These are phyloP conservation scores for Platyscapa corneri DNA, from an alignment of 1,140 invertebrate genomes.

Conservation along the genomic window DNA sequence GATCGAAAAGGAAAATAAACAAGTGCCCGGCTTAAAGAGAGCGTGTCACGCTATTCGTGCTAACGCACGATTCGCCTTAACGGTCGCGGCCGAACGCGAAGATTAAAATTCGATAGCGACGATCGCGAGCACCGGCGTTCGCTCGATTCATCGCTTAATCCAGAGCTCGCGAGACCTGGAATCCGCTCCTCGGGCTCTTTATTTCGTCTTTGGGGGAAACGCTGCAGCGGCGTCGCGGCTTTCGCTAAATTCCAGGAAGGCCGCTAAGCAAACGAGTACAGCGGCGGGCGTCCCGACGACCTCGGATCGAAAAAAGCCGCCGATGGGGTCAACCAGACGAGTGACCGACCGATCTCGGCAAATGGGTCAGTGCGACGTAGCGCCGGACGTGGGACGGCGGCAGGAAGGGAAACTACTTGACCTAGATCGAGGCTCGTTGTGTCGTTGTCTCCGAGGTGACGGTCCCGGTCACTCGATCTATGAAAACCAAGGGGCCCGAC, in stretches of 20 bases:
- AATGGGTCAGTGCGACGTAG: slow-evolving; percentile 39
- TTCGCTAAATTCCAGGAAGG: no score
- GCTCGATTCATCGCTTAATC: not conserved
- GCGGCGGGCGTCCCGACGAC: no score
- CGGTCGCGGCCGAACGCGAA: not conserved
- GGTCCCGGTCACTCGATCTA: no score
- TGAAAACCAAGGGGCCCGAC: not conserved
- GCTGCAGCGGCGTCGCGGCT: no score
- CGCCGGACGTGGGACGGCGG: not conserved
- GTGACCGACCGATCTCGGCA: slow-evolving; percentile 8
- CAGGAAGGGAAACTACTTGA: slow-evolving; percentile 41
- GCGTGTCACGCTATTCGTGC: not conserved
- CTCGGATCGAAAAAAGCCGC: not conserved
- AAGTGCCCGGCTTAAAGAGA: not conserved
- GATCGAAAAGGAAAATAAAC: not conserved
- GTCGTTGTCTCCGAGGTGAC: not conserved
- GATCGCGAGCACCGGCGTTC: not conserved
- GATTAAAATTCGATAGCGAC: not conserved
- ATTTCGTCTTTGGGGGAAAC: no score
- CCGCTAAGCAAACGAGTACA: no score
- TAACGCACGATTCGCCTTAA: not conserved
- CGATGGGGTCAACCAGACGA: not conserved
- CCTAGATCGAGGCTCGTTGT: slow-evolving; percentile 14
- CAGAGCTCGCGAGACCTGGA: no score
- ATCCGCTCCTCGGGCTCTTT: no score